Evolutionary conservation across 2,797 vertebrate species (phyloP).

Genomic region (Gallinago solitaria): DNA sequence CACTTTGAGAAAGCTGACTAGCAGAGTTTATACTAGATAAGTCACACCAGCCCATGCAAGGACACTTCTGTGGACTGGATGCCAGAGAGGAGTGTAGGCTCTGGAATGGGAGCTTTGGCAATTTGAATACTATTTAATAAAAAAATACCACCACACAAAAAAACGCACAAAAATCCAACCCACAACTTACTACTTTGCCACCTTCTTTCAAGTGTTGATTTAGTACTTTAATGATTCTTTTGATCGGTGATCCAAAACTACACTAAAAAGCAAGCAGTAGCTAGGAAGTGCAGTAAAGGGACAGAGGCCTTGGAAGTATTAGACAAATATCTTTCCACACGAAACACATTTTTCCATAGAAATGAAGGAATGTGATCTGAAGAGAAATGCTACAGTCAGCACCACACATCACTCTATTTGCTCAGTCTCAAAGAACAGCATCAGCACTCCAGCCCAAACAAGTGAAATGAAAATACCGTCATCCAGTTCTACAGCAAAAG

Average conservation of each 20-base stretch:
- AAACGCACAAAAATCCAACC: background rate
- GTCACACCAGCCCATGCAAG: constrained; percentile 10
- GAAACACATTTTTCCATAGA: background rate
- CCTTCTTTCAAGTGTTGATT: background rate
- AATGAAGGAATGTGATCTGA: background rate
- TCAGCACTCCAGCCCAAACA: background rate
- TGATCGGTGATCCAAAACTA: background rate
- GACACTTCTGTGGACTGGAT: background rate
- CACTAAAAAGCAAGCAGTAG: background rate
- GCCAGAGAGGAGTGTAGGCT: background rate
- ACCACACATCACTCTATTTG: background rate
- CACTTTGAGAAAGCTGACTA: constrained; percentile 2
- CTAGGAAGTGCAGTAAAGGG: background rate
- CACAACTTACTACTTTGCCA: background rate
- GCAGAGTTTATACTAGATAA: background rate
- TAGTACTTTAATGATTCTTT: background rate
- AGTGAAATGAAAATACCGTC: background rate
- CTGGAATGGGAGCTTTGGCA: background rate
- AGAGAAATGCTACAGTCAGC: background rate
- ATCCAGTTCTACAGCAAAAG: background rate
- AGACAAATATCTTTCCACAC: background rate
- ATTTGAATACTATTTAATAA: background rate
- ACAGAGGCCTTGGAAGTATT: background rate
- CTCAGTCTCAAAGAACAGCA: background rate
- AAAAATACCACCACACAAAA: background rate